Percentiles rank a stretch among this genome's conserved stretches.
Evolutionary conservation across 2,888 invertebrate genomes (phyloP).

Genomic region (Fissipunctia ypsillon): DNA sequence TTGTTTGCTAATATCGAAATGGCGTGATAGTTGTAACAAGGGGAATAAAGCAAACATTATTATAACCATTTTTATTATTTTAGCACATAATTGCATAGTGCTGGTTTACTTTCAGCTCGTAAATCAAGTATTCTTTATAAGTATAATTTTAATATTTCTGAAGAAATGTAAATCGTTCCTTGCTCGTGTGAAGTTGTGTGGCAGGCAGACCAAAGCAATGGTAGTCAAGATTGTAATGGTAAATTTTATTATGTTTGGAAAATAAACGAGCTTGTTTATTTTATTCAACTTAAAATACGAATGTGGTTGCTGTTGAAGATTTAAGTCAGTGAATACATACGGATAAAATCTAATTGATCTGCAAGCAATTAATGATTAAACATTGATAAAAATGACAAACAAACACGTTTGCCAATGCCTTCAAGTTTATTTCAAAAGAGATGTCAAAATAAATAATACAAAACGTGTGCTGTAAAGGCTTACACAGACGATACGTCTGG

Average conservation of each 20-base stretch:
- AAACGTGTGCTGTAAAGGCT: conserved; percentile 41
- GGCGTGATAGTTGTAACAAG: conserved; percentile 9
- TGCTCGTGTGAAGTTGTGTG: too few species aligned
- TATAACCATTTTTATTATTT: conserved; percentile 12
- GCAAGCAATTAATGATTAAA: conserved; percentile 30
- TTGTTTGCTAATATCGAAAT: conserved; percentile 54
- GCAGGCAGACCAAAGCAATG: conserved; percentile 57
- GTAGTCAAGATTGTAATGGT: conserved; percentile 52
- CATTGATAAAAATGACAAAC: conserved; percentile 31
- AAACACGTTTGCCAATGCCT: conserved; percentile 19
- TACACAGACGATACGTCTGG: conserved; percentile 47
- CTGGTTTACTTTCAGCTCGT: neutral
- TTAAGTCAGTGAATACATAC: neutral
- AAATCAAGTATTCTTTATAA: neutral
- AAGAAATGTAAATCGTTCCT: conserved; percentile 40
- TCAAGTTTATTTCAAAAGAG: conserved; percentile 43
- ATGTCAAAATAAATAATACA: conserved; percentile 53
- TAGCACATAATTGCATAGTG: conserved; percentile 1
- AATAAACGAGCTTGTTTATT: conserved; percentile 37
- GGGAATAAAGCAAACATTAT: conserved; percentile 2
- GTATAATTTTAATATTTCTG: neutral
- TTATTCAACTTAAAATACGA: conserved; percentile 17
- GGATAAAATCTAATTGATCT: conserved; percentile 1
- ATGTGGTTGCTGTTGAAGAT: conserved; percentile 15
- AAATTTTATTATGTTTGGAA: conserved; percentile 47